These are phyloP conservation scores for Acleris literana DNA, from an alignment of 2,888 invertebrate species.

Conservation along the genomic window DNA sequence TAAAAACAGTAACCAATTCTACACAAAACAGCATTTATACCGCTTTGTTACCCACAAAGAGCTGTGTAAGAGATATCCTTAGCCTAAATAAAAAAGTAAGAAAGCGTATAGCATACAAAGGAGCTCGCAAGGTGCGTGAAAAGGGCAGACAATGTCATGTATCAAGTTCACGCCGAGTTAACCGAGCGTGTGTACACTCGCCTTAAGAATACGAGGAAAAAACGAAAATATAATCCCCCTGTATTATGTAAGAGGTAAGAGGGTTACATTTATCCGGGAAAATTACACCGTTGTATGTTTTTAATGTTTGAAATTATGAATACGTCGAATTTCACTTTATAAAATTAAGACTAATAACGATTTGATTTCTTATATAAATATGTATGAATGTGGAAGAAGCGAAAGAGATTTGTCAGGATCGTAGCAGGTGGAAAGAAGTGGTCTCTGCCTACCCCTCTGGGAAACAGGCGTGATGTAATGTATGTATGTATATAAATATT, in stretches of 20 bases:
- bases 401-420: too few species aligned
- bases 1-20: constrained; percentile 1
- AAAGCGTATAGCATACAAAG: constrained; percentile 56
- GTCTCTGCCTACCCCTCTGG: too few species aligned
- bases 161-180: constrained; percentile 78
- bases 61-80: constrained; percentile 30
- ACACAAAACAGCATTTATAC: constrained; percentile 24
- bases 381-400: too few species aligned
- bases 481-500: too few species aligned
- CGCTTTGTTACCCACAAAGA: constrained; percentile 17
- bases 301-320: too few species aligned
- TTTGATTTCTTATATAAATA: too few species aligned
- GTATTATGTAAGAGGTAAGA: neutral
- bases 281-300: too few species aligned
- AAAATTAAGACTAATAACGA: too few species aligned
- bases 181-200: constrained; percentile 66
- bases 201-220: constrained; percentile 20
- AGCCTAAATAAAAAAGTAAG: constrained; percentile 48
- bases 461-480: too few species aligned
- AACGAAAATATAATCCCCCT: neutral
- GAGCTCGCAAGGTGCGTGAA: constrained; percentile 68
- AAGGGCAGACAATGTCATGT: constrained; percentile 81
- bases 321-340: too few species aligned
- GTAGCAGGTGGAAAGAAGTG: too few species aligned
- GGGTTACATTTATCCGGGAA: neutral